Evolutionary conservation across 2,888 invertebrate species (phyloP), one percentile per base, ranked within the genome.

Genomic region (Lepetodrilus schrolli): DNA sequence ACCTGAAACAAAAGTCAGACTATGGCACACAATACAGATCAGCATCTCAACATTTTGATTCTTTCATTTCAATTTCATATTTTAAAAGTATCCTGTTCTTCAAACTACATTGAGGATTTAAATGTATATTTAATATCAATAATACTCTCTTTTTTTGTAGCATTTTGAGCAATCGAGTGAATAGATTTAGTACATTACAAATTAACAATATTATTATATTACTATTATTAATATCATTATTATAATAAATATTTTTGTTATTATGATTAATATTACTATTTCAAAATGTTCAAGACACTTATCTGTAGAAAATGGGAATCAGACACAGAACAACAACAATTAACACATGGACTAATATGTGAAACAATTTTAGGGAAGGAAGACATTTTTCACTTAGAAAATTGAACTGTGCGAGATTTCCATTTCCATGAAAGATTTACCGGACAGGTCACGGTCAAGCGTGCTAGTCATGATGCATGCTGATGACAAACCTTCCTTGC

Each of bases 401-500:
- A 38, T 38, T 7, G 38, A 10, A 7, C 7, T 38, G 38, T 13
- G 7, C 7, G 8, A 38, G 7, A 38, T 13, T 38, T 7, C 7
- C 38, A 38, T 13, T 13, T 38, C 8, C 8, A 38, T 13, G 13
- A 10, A 38, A 7, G 13, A 38, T 13, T 38, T 13, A 38, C 17
- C 50, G 21, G 21, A 50, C 50, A 50, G 21, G 10, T 21, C 21
- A 13, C 21, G n/a, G 23, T 23, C 20, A 66, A 66, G 66, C 68
- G 23, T 38, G 43, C 47, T 47, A 68, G 68, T 30, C 23, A 68
- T 47, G 66, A 23, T 37, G 38, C 38, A 68, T 68, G 68, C 68
- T 47, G 13, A 66, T 47, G 10, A 69, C 77, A 77, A 78, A 78
- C 78, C 78, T 80, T 77, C 38, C 66, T 72, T 21, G 76, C 68